Conservation (phyloP, 2,797 vertebrate species). For the Hoplostethus mediterraneus region DNA sequence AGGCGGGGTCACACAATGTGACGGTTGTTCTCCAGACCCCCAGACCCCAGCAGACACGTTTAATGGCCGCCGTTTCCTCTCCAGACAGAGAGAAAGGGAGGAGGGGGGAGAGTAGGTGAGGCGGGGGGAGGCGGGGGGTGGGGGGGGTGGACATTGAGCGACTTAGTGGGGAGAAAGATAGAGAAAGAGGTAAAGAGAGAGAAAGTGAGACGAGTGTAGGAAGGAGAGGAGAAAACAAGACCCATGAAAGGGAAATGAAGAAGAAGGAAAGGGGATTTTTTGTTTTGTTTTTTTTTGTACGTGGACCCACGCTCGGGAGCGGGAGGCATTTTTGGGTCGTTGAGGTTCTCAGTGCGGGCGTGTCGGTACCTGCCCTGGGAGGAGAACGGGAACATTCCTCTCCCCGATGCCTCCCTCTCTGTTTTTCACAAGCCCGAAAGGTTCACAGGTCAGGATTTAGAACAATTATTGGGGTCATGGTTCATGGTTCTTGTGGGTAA, state of each 20-base stretch:
- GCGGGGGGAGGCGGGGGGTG: conserved; percentile 20
- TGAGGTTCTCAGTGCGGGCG: conserved; percentile 42
- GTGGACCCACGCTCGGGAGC: conserved; percentile 14
- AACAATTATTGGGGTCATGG: conserved; percentile 77
- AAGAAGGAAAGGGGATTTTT: neutral
- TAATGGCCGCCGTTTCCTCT: conserved; percentile 84
- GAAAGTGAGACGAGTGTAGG: conserved; percentile 36
- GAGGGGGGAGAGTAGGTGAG: conserved; percentile 42
- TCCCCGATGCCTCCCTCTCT: conserved; percentile 48
- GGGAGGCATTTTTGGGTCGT: conserved; percentile 50
- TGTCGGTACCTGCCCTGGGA: conserved; percentile 66
- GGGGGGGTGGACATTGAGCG: conserved; percentile 61
- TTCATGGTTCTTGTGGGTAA: conserved; percentile 69
- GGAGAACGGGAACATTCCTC: conserved; percentile 57
- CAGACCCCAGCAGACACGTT: conserved; percentile 83
- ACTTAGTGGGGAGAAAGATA: conserved; percentile 54
- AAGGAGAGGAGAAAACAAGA: conserved; percentile 7
- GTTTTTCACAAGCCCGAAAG: conserved; percentile 65
- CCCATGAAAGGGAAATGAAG: conserved; percentile 19
- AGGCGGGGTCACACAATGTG: conserved; percentile 84
- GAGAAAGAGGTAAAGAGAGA: conserved; percentile 46
- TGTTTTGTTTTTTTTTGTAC: too few species aligned
- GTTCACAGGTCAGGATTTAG: conserved; percentile 77
- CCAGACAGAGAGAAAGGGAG: conserved; percentile 72
- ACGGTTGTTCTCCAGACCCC: conserved; percentile 83